Conservation (phyloP, 2,888 invertebrate species). For the Drosophila cognata region DNA sequence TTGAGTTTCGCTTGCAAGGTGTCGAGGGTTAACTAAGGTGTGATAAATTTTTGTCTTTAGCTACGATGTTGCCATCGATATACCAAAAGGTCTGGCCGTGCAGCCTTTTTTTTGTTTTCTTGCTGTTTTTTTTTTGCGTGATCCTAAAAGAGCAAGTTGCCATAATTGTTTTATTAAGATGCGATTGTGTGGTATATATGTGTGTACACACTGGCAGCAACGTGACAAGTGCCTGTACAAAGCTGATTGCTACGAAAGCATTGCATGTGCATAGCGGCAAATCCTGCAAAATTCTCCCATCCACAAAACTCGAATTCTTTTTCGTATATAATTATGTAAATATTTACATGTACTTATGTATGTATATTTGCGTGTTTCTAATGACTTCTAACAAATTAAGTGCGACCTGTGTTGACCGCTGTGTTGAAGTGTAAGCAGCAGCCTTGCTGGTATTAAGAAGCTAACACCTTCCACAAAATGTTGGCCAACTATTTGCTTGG, state of each 20-base stretch:
- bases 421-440: conserved; percentile 5
- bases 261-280: not conserved
- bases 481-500: conserved; percentile 27
- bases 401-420: conserved; percentile 45
- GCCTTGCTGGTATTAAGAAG: conserved; percentile 8
- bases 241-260: conserved; percentile 38
- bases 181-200: conserved; percentile 23
- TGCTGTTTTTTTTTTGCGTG: conserved; percentile 20
- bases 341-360: not conserved
- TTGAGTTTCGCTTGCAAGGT: conserved; percentile 59
- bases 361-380: conserved; percentile 3
- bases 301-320: not conserved
- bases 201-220: conserved; percentile 40
- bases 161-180: conserved; percentile 78
- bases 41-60: conserved; percentile 75
- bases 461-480: conserved; percentile 29
- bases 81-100: conserved; percentile 55
- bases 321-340: not conserved
- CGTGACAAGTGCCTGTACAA: conserved; percentile 55
- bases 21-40: conserved; percentile 81
- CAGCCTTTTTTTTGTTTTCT: conserved; percentile 7
- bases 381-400: conserved; percentile 46
- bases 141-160: conserved; percentile 51
- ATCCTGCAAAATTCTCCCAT: conserved; percentile 25
- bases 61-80: conserved; percentile 52